Base-by-base conservation (phyloP, 2,113 vertebrate genomes). In the Nothobranchius furzeri region DNA sequence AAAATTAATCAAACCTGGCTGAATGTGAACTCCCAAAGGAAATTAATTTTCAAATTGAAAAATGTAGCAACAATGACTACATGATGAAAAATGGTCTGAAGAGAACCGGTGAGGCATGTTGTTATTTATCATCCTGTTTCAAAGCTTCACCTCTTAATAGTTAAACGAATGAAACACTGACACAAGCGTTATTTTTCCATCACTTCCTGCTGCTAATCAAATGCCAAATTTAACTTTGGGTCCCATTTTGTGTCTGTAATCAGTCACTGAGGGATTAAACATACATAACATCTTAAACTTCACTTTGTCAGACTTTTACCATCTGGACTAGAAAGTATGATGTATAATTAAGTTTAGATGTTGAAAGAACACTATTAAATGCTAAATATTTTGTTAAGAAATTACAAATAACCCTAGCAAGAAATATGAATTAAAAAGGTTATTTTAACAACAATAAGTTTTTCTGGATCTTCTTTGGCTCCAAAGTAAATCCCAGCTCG, bases 31-130 rank as follows among this genome's bases (percentile, higher is more conserved):
- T 65, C 74, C 55, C 55, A 25, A 10, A 75, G 67, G 71, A 76
- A 85, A 85, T 86, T 65, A 71, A 73, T 55, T 25, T 67, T 65
- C 46, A 25, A 36, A 75, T 63, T 40, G 37, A 40, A 40, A 40
- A 40, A 40, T 40, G 37, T 40, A 8, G 7, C 7, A 40, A 40
- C 37, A 40, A 40, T 9, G 9, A 40, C 53, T 64, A 9, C 0
- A 0, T 20, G 40, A 51, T 63, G 20, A 48, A 45, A 76, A 78
- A 64, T 45, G 37, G 37, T 12, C 10, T 10, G 10, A 45, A 45
- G 10, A 45, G 4, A 45, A 12, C 1, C 43, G 11, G 43, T 12
- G 2, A 12, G 43, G 11, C 9, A 45, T 45, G 43, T 10, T 45
- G 43, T 10, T 11, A 40, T 40, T 40, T 40, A 40, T 40, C 66